A percentile compares a stretch with the other conserved stretches of the same genome.
These are phyloP conservation scores for Scaptomyza hsui DNA, from an alignment of 1,140 invertebrate species.

Conservation along the genomic window DNA sequence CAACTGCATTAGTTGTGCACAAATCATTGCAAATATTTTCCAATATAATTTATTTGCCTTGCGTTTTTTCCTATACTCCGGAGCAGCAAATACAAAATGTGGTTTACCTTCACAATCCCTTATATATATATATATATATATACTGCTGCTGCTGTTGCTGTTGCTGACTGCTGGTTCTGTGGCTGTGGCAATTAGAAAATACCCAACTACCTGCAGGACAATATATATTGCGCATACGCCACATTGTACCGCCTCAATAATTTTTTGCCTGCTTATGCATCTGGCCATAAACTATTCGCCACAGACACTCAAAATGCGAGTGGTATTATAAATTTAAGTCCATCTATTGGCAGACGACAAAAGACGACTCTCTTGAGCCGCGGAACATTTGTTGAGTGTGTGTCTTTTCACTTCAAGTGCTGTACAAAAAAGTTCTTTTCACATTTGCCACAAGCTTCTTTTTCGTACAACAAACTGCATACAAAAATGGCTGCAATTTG, in stretches of 20 bases:
- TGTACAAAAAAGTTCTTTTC: slow-evolving; percentile 33
- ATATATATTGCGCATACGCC: slow-evolving; percentile 60
- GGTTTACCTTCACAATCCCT: slow-evolving; percentile 41
- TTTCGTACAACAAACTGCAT: slow-evolving; percentile 66
- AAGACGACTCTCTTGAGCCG: too few species aligned
- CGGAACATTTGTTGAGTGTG: slow-evolving; percentile 11
- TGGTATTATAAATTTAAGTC: slow-evolving; percentile 39
- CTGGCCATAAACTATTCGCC: slow-evolving; percentile 27
- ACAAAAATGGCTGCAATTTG: slow-evolving; percentile 70
- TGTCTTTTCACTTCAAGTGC: slow-evolving; percentile 14
- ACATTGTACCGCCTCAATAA: slow-evolving; percentile 21
- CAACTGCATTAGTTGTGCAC: slow-evolving; percentile 39
- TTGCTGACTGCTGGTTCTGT: slow-evolving; percentile 15
- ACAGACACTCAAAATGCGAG: slow-evolving; percentile 19
- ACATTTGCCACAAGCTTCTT: slow-evolving; percentile 1
- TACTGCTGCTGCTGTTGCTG: slow-evolving; percentile 9
- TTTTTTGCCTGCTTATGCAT: neutral
- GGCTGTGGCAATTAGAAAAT: slow-evolving; percentile 58
- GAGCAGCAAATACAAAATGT: neutral
- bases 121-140: slow-evolving; percentile 62
- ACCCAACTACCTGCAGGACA: slow-evolving; percentile 22
- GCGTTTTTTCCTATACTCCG: slow-evolving; percentile 13
- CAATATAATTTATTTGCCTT: slow-evolving; percentile 67
- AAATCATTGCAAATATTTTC: slow-evolving; percentile 45
- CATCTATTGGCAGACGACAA: slow-evolving; percentile 38